Conservation (phyloP, 2,888 invertebrate species). For the Diachrysia chrysitis region DNA sequence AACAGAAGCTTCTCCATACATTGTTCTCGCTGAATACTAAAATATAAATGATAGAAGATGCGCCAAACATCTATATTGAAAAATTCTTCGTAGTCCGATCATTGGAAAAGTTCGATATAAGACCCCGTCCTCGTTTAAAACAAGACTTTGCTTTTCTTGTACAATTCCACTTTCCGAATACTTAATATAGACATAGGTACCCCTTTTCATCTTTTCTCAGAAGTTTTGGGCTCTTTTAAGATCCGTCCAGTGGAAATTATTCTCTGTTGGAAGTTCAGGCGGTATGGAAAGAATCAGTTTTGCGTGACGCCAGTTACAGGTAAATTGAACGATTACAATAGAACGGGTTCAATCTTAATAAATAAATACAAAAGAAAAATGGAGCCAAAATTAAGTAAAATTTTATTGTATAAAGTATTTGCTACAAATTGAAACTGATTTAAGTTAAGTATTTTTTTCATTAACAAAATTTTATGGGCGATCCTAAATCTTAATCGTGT, state of each 20-base stretch:
- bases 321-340: slow-evolving; percentile 62
- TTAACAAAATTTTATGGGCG: neutral
- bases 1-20: slow-evolving; percentile 55
- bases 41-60: slow-evolving; percentile 82
- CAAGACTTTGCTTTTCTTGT: slow-evolving; percentile 87
- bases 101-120: slow-evolving; percentile 84
- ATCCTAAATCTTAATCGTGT: slow-evolving; percentile 29
- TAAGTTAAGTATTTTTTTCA: neutral
- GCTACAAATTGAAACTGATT: neutral
- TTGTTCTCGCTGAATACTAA: slow-evolving; percentile 67
- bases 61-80: slow-evolving; percentile 84
- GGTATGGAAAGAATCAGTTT: slow-evolving; percentile 61
- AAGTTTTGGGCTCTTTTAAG: slow-evolving; percentile 82
- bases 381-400: slow-evolving; percentile 10
- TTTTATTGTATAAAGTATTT: neutral
- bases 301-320: slow-evolving; percentile 63
- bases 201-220: slow-evolving; percentile 82
- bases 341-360: slow-evolving; percentile 18
- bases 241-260: slow-evolving; percentile 79
- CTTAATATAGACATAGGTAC: slow-evolving; percentile 84
- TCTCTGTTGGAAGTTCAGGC: slow-evolving; percentile 70
- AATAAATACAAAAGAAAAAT: slow-evolving; percentile 24
- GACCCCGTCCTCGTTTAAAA: slow-evolving; percentile 80
- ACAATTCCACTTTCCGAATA: slow-evolving; percentile 85
- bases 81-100: slow-evolving; percentile 83